phyloP scores from a whole-genome alignment of 2,888 invertebrate genomes.

The Nycteola revayana region DNA sequence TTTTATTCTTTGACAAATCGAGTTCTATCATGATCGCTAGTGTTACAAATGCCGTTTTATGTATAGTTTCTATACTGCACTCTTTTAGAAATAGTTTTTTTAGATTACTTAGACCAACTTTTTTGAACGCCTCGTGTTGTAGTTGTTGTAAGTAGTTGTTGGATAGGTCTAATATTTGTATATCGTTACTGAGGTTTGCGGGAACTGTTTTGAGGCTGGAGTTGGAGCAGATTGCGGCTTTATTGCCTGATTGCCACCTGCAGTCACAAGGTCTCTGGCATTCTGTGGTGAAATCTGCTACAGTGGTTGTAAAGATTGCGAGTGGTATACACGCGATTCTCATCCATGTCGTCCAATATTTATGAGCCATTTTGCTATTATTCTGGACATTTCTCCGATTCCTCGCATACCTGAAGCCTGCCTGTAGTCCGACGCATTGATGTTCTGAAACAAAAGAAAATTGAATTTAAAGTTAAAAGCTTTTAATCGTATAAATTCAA shows the following conservation, averaged over 20 bases:
- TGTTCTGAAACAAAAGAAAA: constrained; percentile 60
- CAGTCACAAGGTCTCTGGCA: constrained; percentile 90
- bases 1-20: constrained; percentile 89
- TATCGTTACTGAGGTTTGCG: constrained; percentile 86
- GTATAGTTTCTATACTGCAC: constrained; percentile 86
- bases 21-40: constrained; percentile 91
- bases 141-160: constrained; percentile 86
- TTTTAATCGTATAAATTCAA: constrained; percentile 15
- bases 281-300: constrained; percentile 82
- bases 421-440: constrained; percentile 58
- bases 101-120: constrained; percentile 88
- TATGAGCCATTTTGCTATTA: constrained; percentile 74
- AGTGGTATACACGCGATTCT: constrained; percentile 60
- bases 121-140: constrained; percentile 85
- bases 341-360: constrained; percentile 76
- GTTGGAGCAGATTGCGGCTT: constrained; percentile 90
- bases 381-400: constrained; percentile 72
- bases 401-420: constrained; percentile 67
- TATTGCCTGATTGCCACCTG: constrained; percentile 93
- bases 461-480: constrained; percentile 17
- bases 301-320: constrained; percentile 54
- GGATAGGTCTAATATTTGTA: constrained; percentile 88
- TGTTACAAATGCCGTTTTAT: constrained; percentile 88
- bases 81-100: constrained; percentile 90
- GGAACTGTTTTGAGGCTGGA: constrained; percentile 87